phyloP scores from a whole-genome alignment of 1,140 invertebrate species.

The Drosophila navojoa region DNA sequence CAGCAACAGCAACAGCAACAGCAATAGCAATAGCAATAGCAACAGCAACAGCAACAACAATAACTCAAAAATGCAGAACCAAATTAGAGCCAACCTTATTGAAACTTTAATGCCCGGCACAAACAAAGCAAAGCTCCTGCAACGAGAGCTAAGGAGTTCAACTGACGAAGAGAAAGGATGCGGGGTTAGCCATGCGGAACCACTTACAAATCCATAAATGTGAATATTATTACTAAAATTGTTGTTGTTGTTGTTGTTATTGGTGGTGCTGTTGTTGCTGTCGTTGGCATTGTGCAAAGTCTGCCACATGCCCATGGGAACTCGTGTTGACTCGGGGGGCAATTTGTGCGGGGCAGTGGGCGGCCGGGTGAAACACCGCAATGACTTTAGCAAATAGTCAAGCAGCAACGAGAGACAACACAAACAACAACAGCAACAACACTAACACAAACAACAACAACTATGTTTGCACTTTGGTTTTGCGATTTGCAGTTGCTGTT shows the following conservation, averaged over 20 bases:
- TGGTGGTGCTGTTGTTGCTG: slow-evolving; percentile 34
- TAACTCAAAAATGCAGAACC: slow-evolving; percentile 59
- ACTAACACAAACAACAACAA: slow-evolving; percentile 24
- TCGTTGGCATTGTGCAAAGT: slow-evolving; percentile 54
- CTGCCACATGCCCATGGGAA: slow-evolving; percentile 36
- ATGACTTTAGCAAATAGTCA: slow-evolving; percentile 81
- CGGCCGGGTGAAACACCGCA: slow-evolving; percentile 57
- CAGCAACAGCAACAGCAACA: slow-evolving; percentile 13
- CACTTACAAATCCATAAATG: slow-evolving; percentile 83
- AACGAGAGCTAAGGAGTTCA: slow-evolving; percentile 8
- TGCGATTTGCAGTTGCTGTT: slow-evolving; percentile 73
- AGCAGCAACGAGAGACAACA: slow-evolving; percentile 60
- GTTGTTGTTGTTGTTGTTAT: slow-evolving; percentile 36
- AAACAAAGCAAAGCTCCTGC: slow-evolving; percentile 31
- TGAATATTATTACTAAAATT: slow-evolving; percentile 80
- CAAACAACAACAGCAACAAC: slow-evolving; percentile 30
- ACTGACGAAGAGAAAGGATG: slow-evolving; percentile 27
- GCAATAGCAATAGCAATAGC: slow-evolving; percentile 44
- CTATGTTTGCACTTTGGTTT: slow-evolving; percentile 79
- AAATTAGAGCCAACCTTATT: slow-evolving; percentile 77
- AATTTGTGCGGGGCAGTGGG: slow-evolving; percentile 36
- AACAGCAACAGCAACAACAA: slow-evolving; percentile 36
- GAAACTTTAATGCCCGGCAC: slow-evolving; percentile 54
- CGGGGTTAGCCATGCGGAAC: slow-evolving; percentile 71
- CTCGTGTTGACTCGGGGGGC: slow-evolving; percentile 36